Conservation (phyloP, 2,113 vertebrate genomes). For the Pterophyllum scalare region DNA sequence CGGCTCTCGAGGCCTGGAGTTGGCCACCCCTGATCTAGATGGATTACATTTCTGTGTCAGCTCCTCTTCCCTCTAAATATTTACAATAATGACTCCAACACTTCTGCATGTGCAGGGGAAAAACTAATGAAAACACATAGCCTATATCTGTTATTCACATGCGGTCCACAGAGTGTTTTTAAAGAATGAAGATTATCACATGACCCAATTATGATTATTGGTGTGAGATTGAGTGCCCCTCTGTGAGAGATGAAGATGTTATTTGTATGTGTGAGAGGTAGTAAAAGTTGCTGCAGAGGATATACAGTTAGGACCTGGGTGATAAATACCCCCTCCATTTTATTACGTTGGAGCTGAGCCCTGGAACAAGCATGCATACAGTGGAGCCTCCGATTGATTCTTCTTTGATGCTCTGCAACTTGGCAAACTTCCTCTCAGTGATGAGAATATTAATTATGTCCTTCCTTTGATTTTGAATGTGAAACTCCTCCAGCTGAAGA, state of each 20-base stretch:
- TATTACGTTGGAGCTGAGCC: constrained; percentile 60
- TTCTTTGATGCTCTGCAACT: constrained; percentile 62
- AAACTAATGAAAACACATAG: neutral
- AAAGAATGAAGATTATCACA: neutral
- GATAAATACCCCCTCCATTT: constrained; percentile 56
- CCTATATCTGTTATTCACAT: neutral
- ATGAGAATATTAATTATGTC: constrained; percentile 73
- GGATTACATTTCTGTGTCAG: neutral
- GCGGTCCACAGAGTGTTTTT: neutral
- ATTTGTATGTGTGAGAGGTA: constrained; percentile 28
- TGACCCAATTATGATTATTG: neutral
- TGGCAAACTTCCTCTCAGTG: constrained; percentile 65
- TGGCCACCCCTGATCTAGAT: no score
- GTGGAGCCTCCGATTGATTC: constrained; percentile 56
- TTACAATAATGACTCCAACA: neutral
- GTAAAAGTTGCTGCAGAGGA: constrained; percentile 32
- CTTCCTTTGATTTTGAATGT: constrained; percentile 57
- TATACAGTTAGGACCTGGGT: constrained; percentile 26
- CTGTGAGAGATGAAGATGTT: constrained; percentile 25
- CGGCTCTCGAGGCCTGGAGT: no score
- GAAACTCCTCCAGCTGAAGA: constrained; percentile 29
- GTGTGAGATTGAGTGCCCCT: neutral
- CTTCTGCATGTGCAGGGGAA: neutral
- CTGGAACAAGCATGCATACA: constrained; percentile 34
- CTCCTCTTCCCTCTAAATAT: neutral